A percentile compares a stretch with the other conserved stretches of the same genome.
phyloP scores from a whole-genome alignment of 2,113 vertebrate species.

The Picathartes gymnocephalus region DNA sequence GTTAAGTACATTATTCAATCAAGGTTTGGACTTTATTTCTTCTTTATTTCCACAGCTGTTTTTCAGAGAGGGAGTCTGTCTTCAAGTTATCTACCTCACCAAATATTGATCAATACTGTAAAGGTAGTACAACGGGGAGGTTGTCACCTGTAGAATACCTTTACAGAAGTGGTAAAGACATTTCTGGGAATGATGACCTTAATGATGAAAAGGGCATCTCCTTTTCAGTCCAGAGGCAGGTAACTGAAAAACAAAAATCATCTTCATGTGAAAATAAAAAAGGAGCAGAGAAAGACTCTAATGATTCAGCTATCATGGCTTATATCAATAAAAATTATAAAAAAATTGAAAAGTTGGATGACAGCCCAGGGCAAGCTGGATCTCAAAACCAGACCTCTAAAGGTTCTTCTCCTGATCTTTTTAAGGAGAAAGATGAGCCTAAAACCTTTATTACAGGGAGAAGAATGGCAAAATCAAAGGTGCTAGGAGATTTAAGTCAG shows the following conservation, averaged over 20 bases:
- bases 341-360: conserved; percentile 29
- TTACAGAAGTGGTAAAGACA: conserved; percentile 17
- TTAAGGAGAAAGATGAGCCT: conserved; percentile 29
- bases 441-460: conserved; percentile 18
- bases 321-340: background rate
- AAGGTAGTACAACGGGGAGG: conserved; percentile 45
- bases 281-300: background rate
- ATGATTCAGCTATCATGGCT: conserved; percentile 24
- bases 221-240: conserved; percentile 41
- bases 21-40: background rate
- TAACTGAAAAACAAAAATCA: conserved; percentile 22
- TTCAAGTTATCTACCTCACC: conserved; percentile 69
- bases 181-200: background rate
- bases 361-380: background rate
- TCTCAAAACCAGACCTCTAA: conserved; percentile 33
- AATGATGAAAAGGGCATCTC: conserved; percentile 61
- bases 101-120: background rate
- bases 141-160: conserved; percentile 73
- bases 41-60: conserved; percentile 71
- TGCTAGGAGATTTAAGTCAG: conserved; percentile 5
- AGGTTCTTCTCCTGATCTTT: background rate
- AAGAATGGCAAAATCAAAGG: conserved; percentile 52
- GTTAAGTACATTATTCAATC: background rate
- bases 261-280: conserved; percentile 11
- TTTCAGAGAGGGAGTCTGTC: conserved; percentile 74